A percentile compares a stretch with the other conserved stretches of the same genome.
These are phyloP conservation scores for Helicolenus hilgendorfi DNA, from an alignment of 2,797 vertebrate species.

Conservation along the genomic window DNA sequence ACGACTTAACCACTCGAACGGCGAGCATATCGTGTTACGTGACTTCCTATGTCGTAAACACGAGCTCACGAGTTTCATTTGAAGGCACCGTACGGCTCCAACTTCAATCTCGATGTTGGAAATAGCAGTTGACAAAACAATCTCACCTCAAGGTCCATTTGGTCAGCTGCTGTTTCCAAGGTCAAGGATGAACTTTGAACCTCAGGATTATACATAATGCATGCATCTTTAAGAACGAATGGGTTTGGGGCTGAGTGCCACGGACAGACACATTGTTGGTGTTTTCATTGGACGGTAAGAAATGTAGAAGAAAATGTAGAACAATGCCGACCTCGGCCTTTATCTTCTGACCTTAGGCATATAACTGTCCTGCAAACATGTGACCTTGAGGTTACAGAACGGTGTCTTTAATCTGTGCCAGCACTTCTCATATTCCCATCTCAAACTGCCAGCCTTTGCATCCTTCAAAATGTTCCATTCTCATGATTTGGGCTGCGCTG, in stretches of 20 bases:
- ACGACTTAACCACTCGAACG: no score
- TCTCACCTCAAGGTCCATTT: background rate
- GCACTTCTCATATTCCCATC: background rate
- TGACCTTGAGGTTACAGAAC: background rate
- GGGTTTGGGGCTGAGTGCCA: background rate
- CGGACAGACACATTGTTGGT: background rate
- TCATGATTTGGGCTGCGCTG: background rate
- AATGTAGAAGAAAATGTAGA: background rate
- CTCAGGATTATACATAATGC: background rate
- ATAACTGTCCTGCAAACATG: background rate
- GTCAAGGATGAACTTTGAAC: background rate
- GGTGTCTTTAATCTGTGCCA: background rate
- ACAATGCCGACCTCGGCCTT: background rate
- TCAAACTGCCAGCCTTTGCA: background rate
- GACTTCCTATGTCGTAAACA: accelerated
- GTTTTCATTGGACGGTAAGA: background rate
- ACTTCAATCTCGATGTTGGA: no score
- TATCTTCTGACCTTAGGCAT: background rate
- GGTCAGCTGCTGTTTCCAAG: background rate
- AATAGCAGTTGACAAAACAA: no score
- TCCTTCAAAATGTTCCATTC: background rate
- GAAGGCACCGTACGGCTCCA: no score
- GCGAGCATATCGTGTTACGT: no score
- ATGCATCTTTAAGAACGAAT: background rate
- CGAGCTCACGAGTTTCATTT: no score